A percentile compares a stretch with the other conserved stretches of the same genome.
These are phyloP conservation scores for Drosophila buzzatii DNA, from an alignment of 2,888 invertebrate genomes.

Conservation along the genomic window DNA sequence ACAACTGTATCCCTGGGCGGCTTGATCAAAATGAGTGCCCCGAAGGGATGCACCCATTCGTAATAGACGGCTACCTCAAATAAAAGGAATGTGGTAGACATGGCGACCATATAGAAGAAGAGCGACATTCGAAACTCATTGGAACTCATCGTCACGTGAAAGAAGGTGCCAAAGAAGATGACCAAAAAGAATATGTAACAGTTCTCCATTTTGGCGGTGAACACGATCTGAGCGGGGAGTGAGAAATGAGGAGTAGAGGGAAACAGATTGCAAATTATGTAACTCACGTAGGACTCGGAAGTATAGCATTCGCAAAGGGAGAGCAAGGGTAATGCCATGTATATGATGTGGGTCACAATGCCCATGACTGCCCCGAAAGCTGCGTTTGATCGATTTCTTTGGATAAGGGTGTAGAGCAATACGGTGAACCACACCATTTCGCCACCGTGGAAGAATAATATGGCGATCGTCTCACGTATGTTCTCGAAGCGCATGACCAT, in stretches of 20 bases:
- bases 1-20: neutral
- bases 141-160: slow-evolving; percentile 55
- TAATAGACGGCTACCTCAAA: slow-evolving; percentile 24
- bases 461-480: slow-evolving; percentile 25
- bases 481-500: slow-evolving; percentile 24
- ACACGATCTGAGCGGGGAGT: slow-evolving; percentile 29
- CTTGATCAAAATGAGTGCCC: slow-evolving; percentile 7
- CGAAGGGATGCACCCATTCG: slow-evolving; percentile 31
- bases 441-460: slow-evolving; percentile 37
- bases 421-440: slow-evolving; percentile 9
- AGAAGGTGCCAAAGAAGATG: slow-evolving; percentile 19
- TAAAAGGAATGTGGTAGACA: slow-evolving; percentile 6
- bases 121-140: slow-evolving; percentile 60
- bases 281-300: slow-evolving; percentile 20
- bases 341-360: slow-evolving; percentile 27
- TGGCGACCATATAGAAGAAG: slow-evolving; percentile 25
- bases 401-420: slow-evolving; percentile 26
- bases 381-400: slow-evolving; percentile 11
- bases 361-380: slow-evolving; percentile 53
- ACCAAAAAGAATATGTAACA: slow-evolving; percentile 12
- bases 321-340: slow-evolving; percentile 35
- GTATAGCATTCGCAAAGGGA: slow-evolving; percentile 38
- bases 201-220: slow-evolving; percentile 20
- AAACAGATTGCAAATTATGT: neutral
- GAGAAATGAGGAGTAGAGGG: too few species aligned